A percentile compares a stretch with the other conserved stretches of the same genome.
phyloP scores from a whole-genome alignment of 1,140 invertebrate genomes.

The Drosophila takahashii region DNA sequence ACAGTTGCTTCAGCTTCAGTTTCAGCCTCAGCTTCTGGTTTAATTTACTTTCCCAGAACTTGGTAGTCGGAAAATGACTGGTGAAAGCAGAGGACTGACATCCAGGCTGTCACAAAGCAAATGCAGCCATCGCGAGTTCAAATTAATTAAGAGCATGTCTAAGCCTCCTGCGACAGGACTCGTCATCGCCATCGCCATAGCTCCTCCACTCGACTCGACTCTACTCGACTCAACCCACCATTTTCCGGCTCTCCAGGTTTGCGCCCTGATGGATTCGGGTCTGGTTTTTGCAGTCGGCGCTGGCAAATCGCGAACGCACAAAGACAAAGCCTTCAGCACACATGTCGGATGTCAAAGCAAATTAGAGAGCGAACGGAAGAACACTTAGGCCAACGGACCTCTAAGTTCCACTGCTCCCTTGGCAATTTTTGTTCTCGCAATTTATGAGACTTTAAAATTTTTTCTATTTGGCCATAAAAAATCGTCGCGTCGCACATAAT shows the following conservation, averaged over 20 bases:
- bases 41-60: slow-evolving; percentile 27
- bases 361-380: slow-evolving; percentile 47
- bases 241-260: slow-evolving; percentile 40
- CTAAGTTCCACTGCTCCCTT: not conserved
- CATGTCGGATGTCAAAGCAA: slow-evolving; percentile 73
- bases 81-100: slow-evolving; percentile 8
- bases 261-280: slow-evolving; percentile 53
- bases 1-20: slow-evolving; percentile 36
- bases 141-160: slow-evolving; percentile 75
- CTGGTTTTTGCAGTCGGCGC: slow-evolving; percentile 58
- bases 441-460: slow-evolving; percentile 61
- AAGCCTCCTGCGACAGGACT: slow-evolving; percentile 37
- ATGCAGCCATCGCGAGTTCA: slow-evolving; percentile 57
- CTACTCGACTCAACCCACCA: not conserved
- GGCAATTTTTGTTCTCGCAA: slow-evolving; percentile 26
- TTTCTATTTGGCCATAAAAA: slow-evolving; percentile 40
- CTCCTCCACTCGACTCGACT: not conserved
- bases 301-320: slow-evolving; percentile 61
- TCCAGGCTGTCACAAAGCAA: slow-evolving; percentile 47
- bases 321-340: slow-evolving; percentile 74
- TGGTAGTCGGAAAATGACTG: slow-evolving; percentile 14
- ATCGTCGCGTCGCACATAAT: slow-evolving; percentile 50
- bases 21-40: slow-evolving; percentile 26
- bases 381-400: slow-evolving; percentile 41
- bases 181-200: slow-evolving; percentile 37